Evolutionary conservation across 2,113 vertebrate species (phyloP).

Genomic region (Phaetusa simplex): DNA sequence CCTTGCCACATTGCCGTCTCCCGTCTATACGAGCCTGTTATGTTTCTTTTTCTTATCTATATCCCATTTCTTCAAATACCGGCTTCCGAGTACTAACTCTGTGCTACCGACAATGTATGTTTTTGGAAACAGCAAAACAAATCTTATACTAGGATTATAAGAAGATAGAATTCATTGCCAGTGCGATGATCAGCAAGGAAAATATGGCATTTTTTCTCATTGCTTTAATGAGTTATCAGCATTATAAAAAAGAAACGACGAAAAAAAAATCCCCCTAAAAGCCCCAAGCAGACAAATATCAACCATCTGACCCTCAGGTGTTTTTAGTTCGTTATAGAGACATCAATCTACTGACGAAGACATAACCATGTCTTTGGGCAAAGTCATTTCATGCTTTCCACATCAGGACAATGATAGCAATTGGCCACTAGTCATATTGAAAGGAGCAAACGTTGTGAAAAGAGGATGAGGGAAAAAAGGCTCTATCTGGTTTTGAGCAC

Average conservation of each 20-base stretch:
- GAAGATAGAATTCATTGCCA: not conserved
- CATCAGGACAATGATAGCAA: not conserved
- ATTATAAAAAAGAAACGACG: not conserved
- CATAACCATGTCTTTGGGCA: not conserved
- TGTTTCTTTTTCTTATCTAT: not conserved
- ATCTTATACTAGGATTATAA: not conserved
- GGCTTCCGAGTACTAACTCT: not conserved
- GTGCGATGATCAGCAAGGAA: not conserved
- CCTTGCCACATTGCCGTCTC: not conserved
- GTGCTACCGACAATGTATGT: not conserved
- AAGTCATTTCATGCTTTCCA: conserved; percentile 3
- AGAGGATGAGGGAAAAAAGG: not conserved
- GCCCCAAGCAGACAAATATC: not conserved
- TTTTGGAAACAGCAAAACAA: not conserved
- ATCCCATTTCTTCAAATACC: not conserved
- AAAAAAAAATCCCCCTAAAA: not conserved
- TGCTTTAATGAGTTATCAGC: not conserved
- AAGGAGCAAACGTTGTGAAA: not conserved
- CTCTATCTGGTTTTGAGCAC: not conserved
- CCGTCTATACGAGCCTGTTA: not conserved
- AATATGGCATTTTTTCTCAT: not conserved
- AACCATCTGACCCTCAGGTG: not conserved
- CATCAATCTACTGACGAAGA: conserved; percentile 1
- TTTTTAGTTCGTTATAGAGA: not conserved
- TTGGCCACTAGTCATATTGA: not conserved